These are phyloP conservation scores for Chionis minor DNA, from an alignment of 2,113 vertebrate genomes.

Conservation along the genomic window DNA sequence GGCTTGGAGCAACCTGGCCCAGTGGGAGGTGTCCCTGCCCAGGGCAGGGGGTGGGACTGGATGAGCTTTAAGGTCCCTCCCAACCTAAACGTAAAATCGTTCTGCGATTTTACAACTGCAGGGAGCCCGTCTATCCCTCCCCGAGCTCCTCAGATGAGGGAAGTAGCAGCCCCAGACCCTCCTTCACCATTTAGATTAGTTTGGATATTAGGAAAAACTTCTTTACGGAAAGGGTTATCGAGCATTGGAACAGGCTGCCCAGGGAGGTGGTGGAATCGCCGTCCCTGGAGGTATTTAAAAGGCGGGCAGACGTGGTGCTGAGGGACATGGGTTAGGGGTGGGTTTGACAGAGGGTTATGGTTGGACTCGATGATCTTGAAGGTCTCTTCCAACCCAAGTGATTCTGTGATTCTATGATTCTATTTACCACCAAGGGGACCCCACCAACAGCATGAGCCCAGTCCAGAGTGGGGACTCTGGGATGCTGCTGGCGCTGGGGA, in stretches of 20 bases:
- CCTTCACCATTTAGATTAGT: not conserved
- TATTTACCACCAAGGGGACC: not conserved
- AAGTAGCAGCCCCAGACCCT: not conserved
- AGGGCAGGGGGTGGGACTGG: not conserved
- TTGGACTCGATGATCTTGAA: not conserved
- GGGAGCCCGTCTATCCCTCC: not conserved
- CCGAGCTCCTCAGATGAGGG: not conserved
- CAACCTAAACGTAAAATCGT: not conserved
- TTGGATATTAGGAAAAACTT: no score
- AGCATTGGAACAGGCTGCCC: no score
- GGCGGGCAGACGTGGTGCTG: no score
- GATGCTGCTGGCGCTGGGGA: not conserved
- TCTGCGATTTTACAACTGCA: not conserved
- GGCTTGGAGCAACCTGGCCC: not conserved
- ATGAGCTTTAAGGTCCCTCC: not conserved
- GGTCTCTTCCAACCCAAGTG: not conserved
- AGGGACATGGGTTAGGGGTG: no score
- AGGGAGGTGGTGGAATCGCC: no score
- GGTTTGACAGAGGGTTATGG: no score
- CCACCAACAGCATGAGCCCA: rapidly evolving
- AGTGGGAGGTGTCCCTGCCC: not conserved
- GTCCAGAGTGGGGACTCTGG: not conserved
- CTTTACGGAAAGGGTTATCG: no score
- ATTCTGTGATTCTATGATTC: not conserved
- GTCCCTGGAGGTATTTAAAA: no score